Conservation (phyloP, 2,797 vertebrate genomes). For the Oceanodroma leucorhoa region DNA sequence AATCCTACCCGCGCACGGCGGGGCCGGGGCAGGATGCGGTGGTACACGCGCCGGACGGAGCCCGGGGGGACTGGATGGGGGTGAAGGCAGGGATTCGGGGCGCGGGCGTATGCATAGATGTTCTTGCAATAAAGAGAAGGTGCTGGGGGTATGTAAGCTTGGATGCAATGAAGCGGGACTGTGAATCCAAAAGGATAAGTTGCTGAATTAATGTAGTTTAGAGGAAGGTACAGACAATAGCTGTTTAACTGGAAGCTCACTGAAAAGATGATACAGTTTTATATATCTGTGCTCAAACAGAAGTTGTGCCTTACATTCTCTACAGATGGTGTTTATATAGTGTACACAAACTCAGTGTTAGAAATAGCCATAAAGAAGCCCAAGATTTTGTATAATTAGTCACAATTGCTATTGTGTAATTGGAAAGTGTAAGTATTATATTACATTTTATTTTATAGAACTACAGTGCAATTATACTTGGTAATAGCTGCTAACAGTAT, state of each 20-base stretch:
- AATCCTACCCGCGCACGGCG: background rate
- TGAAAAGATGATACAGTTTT: conserved; percentile 10
- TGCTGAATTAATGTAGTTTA: background rate
- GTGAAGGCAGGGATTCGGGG: background rate
- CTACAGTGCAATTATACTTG: conserved; percentile 31
- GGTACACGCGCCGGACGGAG: background rate
- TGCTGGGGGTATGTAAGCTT: background rate
- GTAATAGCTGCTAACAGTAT: conserved; percentile 55
- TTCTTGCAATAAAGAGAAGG: background rate
- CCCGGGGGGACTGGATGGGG: background rate
- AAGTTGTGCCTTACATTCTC: conserved; percentile 48
- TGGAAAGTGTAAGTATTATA: conserved; percentile 60
- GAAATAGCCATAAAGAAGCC: conserved; percentile 63
- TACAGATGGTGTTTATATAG: conserved; percentile 74
- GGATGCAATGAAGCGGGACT: background rate
- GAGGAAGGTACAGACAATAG: background rate
- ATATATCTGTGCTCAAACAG: conserved; percentile 12
- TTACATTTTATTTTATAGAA: conserved; percentile 64
- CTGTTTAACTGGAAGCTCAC: background rate
- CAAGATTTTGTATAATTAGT: conserved; percentile 66
- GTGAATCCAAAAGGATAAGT: background rate
- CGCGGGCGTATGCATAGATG: fast-evolving
- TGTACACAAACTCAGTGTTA: conserved; percentile 48
- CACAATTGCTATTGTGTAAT: conserved; percentile 66
- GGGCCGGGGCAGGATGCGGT: background rate